Evolutionary conservation across 1,140 invertebrate species (phyloP).

Genomic region (Saccostrea glomerata): DNA sequence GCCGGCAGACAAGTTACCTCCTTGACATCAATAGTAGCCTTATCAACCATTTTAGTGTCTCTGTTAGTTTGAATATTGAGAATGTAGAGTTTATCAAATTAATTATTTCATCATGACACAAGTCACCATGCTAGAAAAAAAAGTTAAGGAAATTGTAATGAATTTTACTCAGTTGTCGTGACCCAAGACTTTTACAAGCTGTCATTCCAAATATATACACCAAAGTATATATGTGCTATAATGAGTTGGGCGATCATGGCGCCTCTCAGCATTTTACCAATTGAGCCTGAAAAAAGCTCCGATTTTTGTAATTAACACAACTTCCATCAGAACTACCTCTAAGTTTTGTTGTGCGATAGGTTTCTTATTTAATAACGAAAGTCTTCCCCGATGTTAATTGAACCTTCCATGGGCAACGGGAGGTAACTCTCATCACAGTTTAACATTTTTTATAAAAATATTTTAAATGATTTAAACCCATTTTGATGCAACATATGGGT

Average conservation of each 20-base stretch:
- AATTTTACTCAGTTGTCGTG: not conserved
- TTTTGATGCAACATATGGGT: not conserved
- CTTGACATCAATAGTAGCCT: not conserved
- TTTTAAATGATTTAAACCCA: not conserved
- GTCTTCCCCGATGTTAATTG: not conserved
- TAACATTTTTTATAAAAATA: too few relatives aligned
- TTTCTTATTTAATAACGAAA: not conserved
- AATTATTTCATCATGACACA: not conserved
- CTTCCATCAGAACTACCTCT: slow-evolving; percentile 31
- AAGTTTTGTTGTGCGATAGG: not conserved
- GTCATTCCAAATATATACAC: not conserved
- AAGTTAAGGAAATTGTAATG: not conserved
- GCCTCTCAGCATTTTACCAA: not conserved
- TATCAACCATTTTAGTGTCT: not conserved
- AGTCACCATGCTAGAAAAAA: not conserved
- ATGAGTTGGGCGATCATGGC: not conserved
- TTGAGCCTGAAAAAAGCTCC: not conserved
- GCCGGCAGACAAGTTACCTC: not conserved
- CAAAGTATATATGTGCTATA: not conserved
- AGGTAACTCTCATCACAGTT: not conserved
- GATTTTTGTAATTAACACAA: not conserved
- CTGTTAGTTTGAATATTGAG: not conserved
- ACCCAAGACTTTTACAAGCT: not conserved
- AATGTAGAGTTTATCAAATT: not conserved
- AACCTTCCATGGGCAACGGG: not conserved